phyloP scores from a whole-genome alignment of 2,888 invertebrate genomes.

The Synergus japonicus region DNA sequence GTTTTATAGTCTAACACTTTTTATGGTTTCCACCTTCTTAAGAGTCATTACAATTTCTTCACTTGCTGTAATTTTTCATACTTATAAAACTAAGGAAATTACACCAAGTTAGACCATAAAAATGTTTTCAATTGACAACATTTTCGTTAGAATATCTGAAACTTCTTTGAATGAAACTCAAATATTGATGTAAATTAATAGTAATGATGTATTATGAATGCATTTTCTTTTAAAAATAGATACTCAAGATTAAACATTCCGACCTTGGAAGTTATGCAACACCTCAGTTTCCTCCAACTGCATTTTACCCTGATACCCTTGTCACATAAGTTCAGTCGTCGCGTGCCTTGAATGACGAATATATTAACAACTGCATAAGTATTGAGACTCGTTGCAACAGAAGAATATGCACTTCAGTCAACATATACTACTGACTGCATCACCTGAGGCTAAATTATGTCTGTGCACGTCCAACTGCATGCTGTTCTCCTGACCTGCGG shows the following conservation, averaged over 20 bases:
- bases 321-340: constrained; percentile 38
- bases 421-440: constrained; percentile 8
- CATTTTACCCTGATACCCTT: constrained; percentile 39
- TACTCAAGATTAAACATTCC: not conserved
- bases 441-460: constrained; percentile 35
- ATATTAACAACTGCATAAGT: constrained; percentile 27
- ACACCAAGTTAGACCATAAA: too few relatives aligned
- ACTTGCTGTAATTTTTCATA: too few relatives aligned
- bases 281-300: constrained; percentile 18
- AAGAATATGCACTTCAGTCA: constrained; percentile 23
- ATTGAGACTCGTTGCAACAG: constrained; percentile 18
- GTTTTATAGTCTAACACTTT: too few relatives aligned
- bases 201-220: not conserved
- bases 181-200: too few relatives aligned
- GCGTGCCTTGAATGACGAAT: constrained; percentile 20
- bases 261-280: constrained; percentile 3
- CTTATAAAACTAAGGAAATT: too few relatives aligned
- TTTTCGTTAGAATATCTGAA: too few relatives aligned
- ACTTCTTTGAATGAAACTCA: too few relatives aligned
- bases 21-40: too few relatives aligned
- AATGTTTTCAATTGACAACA: too few relatives aligned
- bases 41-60: too few relatives aligned
- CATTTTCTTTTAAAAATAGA: constrained; percentile 9
- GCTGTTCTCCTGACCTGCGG: constrained; percentile 66
- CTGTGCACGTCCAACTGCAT: constrained; percentile 54